Conservation (phyloP, 2,113 vertebrate species). For the Sebastes fasciatus region DNA sequence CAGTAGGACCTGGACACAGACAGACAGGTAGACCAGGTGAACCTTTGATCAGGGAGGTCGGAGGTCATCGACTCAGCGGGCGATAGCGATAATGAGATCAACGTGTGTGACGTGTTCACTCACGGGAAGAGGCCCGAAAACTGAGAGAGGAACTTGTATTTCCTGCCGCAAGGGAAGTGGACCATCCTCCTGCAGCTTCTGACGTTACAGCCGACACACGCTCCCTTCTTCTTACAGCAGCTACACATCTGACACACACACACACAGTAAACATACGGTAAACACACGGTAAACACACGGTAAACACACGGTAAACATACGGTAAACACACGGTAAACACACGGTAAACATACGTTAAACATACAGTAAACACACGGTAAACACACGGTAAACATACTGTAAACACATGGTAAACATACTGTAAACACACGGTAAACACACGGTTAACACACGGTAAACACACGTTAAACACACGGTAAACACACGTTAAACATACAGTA, state of each 20-base stretch:
- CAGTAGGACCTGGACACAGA: constrained; percentile 90
- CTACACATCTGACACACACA: constrained; percentile 84
- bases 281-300: not conserved
- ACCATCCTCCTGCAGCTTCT: constrained; percentile 90
- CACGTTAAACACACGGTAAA: not conserved
- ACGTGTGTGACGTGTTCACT: constrained; percentile 64
- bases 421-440: no score
- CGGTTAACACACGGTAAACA: not conserved
- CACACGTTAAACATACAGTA: not conserved
- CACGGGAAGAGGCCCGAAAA: constrained; percentile 92
- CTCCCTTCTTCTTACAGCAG: constrained; percentile 90
- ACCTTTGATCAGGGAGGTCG: not conserved
- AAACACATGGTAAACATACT: not conserved
- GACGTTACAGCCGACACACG: constrained; percentile 91
- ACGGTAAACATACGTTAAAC: no score
- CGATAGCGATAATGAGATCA: no score
- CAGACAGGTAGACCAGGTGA: not conserved
- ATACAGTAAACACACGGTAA: no score
- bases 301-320: not conserved
- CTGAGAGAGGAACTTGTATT: constrained; percentile 91
- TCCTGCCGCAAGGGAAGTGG: constrained; percentile 92
- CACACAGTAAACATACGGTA: not conserved
- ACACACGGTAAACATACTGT: not conserved
- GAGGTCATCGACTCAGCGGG: not conserved
- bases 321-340: not conserved